phyloP scores from a whole-genome alignment of 2,888 invertebrate species.

The Sicus ferrugineus region DNA sequence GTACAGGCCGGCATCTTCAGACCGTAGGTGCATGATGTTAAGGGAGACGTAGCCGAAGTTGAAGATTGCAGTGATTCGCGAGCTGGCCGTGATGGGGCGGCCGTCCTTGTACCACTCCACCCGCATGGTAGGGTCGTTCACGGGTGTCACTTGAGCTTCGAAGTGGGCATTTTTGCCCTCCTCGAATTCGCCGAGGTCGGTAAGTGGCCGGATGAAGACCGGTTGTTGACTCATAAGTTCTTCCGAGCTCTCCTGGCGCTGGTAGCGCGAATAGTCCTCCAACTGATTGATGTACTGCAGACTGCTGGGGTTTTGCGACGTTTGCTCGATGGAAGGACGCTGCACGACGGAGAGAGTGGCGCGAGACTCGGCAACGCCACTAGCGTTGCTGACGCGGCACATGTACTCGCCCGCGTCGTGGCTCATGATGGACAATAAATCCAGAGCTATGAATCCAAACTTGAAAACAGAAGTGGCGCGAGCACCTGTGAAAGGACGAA shows the following conservation, averaged over 20 bases:
- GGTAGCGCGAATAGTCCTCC: slow-evolving; percentile 89
- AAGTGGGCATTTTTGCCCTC: slow-evolving; percentile 93
- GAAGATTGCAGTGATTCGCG: slow-evolving; percentile 95
- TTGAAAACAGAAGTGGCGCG: slow-evolving; percentile 94
- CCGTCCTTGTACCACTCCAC: slow-evolving; percentile 97
- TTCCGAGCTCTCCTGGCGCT: slow-evolving; percentile 84
- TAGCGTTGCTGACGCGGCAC: slow-evolving; percentile 85
- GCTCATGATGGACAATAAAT: slow-evolving; percentile 83
- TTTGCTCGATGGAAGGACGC: slow-evolving; percentile 83
- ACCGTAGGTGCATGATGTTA: slow-evolving; percentile 97
- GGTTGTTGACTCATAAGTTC: slow-evolving; percentile 83
- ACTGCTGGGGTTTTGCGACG: slow-evolving; percentile 90
- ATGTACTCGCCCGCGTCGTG: slow-evolving; percentile 91
- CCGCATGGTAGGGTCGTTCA: slow-evolving; percentile 92
- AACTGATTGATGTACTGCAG: slow-evolving; percentile 89
- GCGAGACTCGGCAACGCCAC: slow-evolving; percentile 87
- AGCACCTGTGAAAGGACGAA: slow-evolving; percentile 73
- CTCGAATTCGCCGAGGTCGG: slow-evolving; percentile 84
- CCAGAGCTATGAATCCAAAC: slow-evolving; percentile 96
- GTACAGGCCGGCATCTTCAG: slow-evolving; percentile 97
- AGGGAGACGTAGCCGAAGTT: slow-evolving; percentile 99
- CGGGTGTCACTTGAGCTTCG: slow-evolving; percentile 90
- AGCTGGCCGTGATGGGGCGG: slow-evolving; percentile 93
- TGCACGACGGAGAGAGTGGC: slow-evolving; percentile 82
- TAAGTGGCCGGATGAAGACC: slow-evolving; percentile 86